phyloP scores from a whole-genome alignment of 2,888 invertebrate genomes.

The Caenorhabditis becei region DNA sequence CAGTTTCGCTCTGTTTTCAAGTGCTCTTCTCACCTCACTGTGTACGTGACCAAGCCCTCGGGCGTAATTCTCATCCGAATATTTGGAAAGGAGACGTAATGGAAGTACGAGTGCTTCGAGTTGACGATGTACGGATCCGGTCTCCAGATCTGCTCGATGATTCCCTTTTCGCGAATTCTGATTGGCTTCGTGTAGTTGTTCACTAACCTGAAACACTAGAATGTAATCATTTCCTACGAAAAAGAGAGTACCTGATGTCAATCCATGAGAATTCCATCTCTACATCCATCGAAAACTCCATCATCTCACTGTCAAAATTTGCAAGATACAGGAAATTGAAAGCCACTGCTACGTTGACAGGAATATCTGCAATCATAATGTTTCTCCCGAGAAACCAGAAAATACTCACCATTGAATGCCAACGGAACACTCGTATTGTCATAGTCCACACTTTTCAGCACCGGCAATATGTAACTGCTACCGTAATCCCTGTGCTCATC shows the following conservation, averaged over 20 bases:
- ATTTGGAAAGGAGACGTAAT: constrained; percentile 80
- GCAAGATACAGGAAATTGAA: constrained; percentile 77
- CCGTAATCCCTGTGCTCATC: constrained; percentile 74
- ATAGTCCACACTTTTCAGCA: constrained; percentile 75
- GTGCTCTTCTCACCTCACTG: constrained; percentile 70
- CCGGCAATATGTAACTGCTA: constrained; percentile 78
- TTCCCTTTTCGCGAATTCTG: constrained; percentile 75
- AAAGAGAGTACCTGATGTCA: constrained; percentile 69
- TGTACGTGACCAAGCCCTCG: constrained; percentile 78
- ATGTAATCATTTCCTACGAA: too few relatives aligned
- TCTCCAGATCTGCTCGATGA: constrained; percentile 79
- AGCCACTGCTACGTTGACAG: constrained; percentile 76
- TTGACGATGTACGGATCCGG: constrained; percentile 81
- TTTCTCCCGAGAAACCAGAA: not conserved
- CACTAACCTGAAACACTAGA: constrained; percentile 63
- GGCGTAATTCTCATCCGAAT: constrained; percentile 79
- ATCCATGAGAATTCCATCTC: constrained; percentile 78
- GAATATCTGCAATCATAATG: constrained; percentile 71
- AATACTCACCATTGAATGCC: constrained; percentile 74
- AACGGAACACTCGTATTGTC: constrained; percentile 80
- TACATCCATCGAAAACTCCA: constrained; percentile 79
- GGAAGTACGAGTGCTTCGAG: constrained; percentile 80
- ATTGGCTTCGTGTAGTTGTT: constrained; percentile 80
- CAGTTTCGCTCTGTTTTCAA: not conserved
- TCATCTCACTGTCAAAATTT: constrained; percentile 78